Evolutionary conservation across 2,888 invertebrate genomes (phyloP).

Genomic region (Formica aserva): DNA sequence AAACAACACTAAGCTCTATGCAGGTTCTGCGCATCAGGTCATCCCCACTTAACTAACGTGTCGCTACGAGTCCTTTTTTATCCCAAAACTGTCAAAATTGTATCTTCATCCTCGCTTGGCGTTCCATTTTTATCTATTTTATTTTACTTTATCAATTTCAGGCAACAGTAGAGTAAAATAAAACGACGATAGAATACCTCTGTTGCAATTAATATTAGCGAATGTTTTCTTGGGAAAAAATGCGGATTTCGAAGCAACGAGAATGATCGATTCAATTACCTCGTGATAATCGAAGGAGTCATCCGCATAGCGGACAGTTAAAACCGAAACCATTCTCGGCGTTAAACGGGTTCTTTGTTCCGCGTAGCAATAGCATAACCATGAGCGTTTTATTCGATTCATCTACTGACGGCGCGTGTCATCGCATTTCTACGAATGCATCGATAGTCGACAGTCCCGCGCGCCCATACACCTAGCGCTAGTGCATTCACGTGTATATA

Average conservation of each 20-base stretch:
- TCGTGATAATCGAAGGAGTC: slow-evolving; percentile 1
- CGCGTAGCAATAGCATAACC: slow-evolving; percentile 46
- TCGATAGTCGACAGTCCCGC: slow-evolving; percentile 13
- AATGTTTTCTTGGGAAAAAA: background rate
- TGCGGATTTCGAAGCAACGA: background rate
- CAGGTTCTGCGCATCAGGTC: too few species aligned
- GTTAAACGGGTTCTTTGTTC: slow-evolving; percentile 49
- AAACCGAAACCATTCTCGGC: slow-evolving; percentile 3
- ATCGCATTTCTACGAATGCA: slow-evolving; percentile 42
- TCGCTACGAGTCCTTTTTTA: background rate
- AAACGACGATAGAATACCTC: background rate
- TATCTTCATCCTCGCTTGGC: background rate
- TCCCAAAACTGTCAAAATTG: background rate
- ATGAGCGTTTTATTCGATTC: slow-evolving; percentile 51
- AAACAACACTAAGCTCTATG: background rate
- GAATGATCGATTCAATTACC: background rate
- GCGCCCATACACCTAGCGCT: slow-evolving; percentile 11
- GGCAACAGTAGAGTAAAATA: too few species aligned
- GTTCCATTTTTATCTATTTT: background rate
- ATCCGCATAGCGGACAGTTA: background rate
- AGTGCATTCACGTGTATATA: background rate
- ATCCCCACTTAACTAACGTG: background rate
- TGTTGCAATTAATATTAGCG: background rate
- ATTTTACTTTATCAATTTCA: background rate
- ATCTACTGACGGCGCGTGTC: slow-evolving; percentile 49